Conservation (phyloP, 2,113 vertebrate genomes). For the Cynopterus brachyotis region DNA sequence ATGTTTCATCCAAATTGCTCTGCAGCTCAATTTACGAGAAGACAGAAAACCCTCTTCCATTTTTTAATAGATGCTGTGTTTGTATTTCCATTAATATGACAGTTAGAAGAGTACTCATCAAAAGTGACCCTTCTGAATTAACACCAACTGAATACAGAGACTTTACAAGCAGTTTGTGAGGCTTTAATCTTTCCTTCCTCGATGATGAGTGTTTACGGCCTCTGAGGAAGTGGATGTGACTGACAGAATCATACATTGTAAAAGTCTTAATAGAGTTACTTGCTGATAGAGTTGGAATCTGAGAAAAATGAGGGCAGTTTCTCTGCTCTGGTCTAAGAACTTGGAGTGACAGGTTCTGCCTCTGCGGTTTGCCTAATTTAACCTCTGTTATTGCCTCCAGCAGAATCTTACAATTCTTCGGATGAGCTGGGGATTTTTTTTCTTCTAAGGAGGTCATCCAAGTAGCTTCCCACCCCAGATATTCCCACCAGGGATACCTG, state of each 20-base stretch:
- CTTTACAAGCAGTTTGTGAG: neutral
- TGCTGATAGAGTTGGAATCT: neutral
- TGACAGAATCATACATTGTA: neutral
- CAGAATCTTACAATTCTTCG: neutral
- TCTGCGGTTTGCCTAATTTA: neutral
- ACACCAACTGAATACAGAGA: neutral
- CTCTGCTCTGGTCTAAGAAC: neutral
- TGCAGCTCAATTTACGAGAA: neutral
- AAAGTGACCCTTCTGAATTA: constrained; percentile 35
- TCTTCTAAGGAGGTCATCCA: neutral
- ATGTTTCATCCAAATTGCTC: constrained; percentile 3
- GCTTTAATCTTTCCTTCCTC: neutral
- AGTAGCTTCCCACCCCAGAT: neutral
- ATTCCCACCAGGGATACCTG: neutral
- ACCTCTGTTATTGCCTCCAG: neutral
- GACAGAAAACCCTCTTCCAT: neutral
- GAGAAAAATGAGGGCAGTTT: neutral
- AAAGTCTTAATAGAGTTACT: neutral
- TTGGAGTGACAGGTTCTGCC: neutral
- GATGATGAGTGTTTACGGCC: neutral
- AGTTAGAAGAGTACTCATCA: neutral
- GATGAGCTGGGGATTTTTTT: neutral
- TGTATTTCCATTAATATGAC: neutral
- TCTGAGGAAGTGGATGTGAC: neutral
- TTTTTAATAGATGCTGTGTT: neutral